Percentiles rank a stretch among this genome's conserved stretches.
Evolutionary conservation across 2,888 invertebrate species (phyloP).

Genomic region (Drosophila anomelani): DNA sequence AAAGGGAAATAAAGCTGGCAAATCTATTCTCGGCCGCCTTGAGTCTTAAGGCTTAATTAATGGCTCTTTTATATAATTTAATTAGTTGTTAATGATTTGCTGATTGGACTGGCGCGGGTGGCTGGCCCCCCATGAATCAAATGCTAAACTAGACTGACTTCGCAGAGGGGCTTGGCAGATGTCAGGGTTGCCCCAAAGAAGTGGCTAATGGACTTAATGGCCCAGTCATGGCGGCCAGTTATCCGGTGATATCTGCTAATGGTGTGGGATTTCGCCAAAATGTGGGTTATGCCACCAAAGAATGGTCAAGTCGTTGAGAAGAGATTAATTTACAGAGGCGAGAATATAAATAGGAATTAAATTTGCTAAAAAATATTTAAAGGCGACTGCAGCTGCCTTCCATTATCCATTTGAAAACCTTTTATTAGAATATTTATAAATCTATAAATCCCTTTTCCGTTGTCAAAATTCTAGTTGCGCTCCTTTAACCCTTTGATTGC

Average conservation of each 20-base stretch:
- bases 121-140: conserved; percentile 61
- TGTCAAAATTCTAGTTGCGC: too few species aligned
- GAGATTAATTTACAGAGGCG: conserved; percentile 2
- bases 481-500: too few species aligned
- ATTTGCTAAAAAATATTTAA: accelerated
- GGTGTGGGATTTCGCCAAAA: conserved; percentile 22
- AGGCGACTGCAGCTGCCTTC: neutral
- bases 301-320: conserved; percentile 9
- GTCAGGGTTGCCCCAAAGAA: conserved; percentile 69
- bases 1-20: conserved; percentile 55
- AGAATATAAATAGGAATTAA: neutral
- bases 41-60: conserved; percentile 65
- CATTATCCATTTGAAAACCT: too few species aligned
- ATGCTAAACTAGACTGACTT: conserved; percentile 55
- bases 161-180: conserved; percentile 75
- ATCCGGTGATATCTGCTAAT: conserved; percentile 55
- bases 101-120: conserved; percentile 63
- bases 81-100: conserved; percentile 79
- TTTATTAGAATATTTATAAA: too few species aligned
- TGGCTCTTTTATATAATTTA: conserved; percentile 78
- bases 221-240: conserved; percentile 49
- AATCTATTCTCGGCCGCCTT: conserved; percentile 38
- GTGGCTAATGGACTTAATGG: conserved; percentile 65
- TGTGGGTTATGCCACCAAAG: conserved; percentile 6
- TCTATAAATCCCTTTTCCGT: too few species aligned